phyloP scores from a whole-genome alignment of 1,140 invertebrate genomes.

The Yoshiicerus persimilis region DNA sequence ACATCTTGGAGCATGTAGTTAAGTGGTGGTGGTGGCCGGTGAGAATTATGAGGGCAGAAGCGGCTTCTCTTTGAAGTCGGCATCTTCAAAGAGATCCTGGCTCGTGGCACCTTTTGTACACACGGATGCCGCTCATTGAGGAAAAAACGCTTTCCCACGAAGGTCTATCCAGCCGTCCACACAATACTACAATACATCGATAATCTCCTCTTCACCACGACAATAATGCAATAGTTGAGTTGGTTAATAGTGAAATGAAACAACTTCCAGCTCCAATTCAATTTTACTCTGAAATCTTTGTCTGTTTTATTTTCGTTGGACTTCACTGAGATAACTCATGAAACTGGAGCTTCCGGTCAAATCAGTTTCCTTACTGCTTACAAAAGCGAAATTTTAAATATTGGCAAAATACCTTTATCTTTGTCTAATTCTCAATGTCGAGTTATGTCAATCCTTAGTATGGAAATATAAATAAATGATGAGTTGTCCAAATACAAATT shows the following conservation, averaged over 20 bases:
- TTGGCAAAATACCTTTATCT: no score
- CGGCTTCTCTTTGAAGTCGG: constrained; percentile 51
- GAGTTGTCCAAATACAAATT: no score
- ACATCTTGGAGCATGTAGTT: constrained; percentile 7
- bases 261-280: background rate
- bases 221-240: background rate
- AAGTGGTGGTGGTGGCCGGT: constrained; percentile 11
- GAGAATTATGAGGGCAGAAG: constrained; percentile 51
- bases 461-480: no score
- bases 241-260: constrained; percentile 13
- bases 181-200: background rate
- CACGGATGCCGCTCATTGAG: constrained; percentile 39
- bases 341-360: background rate
- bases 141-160: constrained; percentile 49
- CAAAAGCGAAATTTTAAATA: background rate
- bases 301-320: background rate
- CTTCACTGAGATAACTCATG: background rate
- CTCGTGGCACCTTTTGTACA: constrained; percentile 49
- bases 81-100: constrained; percentile 47
- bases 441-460: no score
- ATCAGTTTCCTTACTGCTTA: no score
- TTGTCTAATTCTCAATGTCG: no score
- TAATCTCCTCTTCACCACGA: background rate
- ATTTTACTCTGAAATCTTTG: background rate
- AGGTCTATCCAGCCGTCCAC: background rate